Evolutionary conservation across 1,140 invertebrate species (phyloP), one percentile per base, ranked within the genome.

Genomic region (Pogonognathellus flavescens): DNA sequence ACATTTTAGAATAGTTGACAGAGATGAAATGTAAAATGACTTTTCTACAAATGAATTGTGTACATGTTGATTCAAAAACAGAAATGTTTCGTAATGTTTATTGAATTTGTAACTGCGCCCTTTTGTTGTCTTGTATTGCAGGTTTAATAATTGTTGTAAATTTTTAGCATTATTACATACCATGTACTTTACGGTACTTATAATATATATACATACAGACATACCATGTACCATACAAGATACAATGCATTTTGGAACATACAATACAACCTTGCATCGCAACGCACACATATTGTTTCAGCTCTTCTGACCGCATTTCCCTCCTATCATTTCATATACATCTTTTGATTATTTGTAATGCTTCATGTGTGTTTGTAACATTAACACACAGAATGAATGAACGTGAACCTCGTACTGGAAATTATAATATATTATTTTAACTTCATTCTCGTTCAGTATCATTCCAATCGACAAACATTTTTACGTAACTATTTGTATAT

Each of bases 101-200:
- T 76, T 76, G 70, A 76, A 76, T 76, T 76, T 76, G 70, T 76
- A 76, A 76, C 70, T 76, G 70, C 70, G 70, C 70, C 25, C 70
- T 25, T 76, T 76, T 76, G 70, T 50, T 76, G 53, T 57, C 53
- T 76, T 83, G 80, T 81, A 62, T 83, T 83, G 82, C 82, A 83
- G 55, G 57, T 60, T 62, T 83, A 62, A 82, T 20, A 81, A 20
- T 59, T 25, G 55, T 83, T 60, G 31, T 66, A 62, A 83, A 41
- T 83, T 60, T 83, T 18, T 83, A 60, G 41, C 59, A 66, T 62
- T 66, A 55, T 62, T 83, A 83, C 41, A 83, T 60, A 83, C 82
- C 49, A 72, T 60, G 22, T 70, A 76, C 53, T 84, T 50, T 55
- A 72, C 31, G 31, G 22, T 60, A 57, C 53, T 57, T 57, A 13